Evolutionary conservation across 2,797 vertebrate species (phyloP), one percentile per base, ranked within the genome.

Genomic region (Scolopax rusticola): DNA sequence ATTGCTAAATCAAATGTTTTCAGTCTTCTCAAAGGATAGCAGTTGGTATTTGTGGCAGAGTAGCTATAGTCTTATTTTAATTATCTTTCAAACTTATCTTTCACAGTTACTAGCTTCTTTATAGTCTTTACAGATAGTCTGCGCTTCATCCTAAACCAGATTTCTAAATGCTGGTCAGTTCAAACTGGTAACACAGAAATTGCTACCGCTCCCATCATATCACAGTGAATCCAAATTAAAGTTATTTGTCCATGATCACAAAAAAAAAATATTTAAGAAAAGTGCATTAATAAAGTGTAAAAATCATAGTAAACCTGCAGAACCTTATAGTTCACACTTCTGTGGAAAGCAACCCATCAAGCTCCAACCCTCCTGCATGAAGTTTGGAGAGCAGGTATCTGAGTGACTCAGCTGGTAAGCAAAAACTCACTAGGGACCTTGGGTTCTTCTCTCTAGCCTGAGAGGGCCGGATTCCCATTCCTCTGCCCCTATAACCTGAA

Each of bases 251-350:
- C 41, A 2, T 2, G 3, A 17, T 1, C 80, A 10, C 38, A 47
- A 47, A 45, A 45, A 45, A 47, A 48, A 78, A 24, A 0, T 1
- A 8, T 25, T 59, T 11, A 12, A 21, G 50, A 2, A 16, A 76
- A 64, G 36, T 0, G 8, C 30, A 1, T 0, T 5, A n/a, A 30
- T 27, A 30, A 73, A 75, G 53, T 11, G 1, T 15, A 27, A 54
- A 75, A 40, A 10, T 13, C 2, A 38, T 70, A 32, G 3, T 0
- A 1, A 48, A 43, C 0, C 3, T 2, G 19, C 19, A 23, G 45
- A 7, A 8, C 15, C 21, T n/a, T 6, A 0, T 1, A 11, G 64
- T 6, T 67, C 38, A 0, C 15, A 0, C 13, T 10, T 33, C 61
- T 51, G 61, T 47, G n/a, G 57, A 36, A 59, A 48, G 17, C 24